Percentiles rank a stretch among this genome's conserved stretches.
These are phyloP conservation scores for Ephestia elutella DNA, from an alignment of 1,140 invertebrate species.

Conservation along the genomic window DNA sequence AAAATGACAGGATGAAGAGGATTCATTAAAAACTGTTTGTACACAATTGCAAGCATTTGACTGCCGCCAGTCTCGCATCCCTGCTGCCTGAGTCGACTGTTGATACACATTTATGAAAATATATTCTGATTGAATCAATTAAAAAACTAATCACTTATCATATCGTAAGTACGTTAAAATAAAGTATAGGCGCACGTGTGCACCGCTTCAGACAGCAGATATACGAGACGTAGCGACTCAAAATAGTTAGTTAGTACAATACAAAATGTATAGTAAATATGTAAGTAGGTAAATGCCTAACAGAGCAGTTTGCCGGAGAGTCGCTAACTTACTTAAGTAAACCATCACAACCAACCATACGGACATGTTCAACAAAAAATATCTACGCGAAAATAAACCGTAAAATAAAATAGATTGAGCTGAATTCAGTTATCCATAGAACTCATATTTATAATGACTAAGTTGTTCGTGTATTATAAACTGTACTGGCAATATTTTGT, in stretches of 20 bases:
- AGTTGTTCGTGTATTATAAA: conserved; percentile 37
- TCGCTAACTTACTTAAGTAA: conserved; percentile 72
- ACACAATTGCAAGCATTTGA: conserved; percentile 60
- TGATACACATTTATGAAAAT: conserved; percentile 17
- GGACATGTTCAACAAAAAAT: conserved; percentile 64
- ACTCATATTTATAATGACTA: conserved; percentile 47
- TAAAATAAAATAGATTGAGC: conserved; percentile 51
- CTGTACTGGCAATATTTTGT: conserved; percentile 65
- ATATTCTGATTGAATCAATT: conserved; percentile 13
- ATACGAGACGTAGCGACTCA: conserved; percentile 25
- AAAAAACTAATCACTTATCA: conserved; percentile 20
- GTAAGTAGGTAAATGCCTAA: conserved; percentile 41
- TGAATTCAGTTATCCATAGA: conserved; percentile 44
- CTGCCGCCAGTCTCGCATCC: conserved; percentile 18
- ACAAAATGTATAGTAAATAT: conserved; percentile 51
- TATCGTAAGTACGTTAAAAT: conserved; percentile 53
- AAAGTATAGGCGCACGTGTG: conserved; percentile 18
- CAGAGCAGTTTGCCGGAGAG: conserved; percentile 56
- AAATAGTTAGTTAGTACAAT: conserved; percentile 48
- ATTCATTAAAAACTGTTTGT: conserved; percentile 36
- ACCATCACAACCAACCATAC: conserved; percentile 73
- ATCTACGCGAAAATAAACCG: conserved; percentile 48
- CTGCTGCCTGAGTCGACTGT: conserved; percentile 26
- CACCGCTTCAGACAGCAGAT: conserved; percentile 26
- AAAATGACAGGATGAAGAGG: conserved; percentile 52